Evolutionary conservation across 2,113 vertebrate species (phyloP), one percentile per base, ranked within the genome.

Genomic region (Phodopus roborovskii): DNA sequence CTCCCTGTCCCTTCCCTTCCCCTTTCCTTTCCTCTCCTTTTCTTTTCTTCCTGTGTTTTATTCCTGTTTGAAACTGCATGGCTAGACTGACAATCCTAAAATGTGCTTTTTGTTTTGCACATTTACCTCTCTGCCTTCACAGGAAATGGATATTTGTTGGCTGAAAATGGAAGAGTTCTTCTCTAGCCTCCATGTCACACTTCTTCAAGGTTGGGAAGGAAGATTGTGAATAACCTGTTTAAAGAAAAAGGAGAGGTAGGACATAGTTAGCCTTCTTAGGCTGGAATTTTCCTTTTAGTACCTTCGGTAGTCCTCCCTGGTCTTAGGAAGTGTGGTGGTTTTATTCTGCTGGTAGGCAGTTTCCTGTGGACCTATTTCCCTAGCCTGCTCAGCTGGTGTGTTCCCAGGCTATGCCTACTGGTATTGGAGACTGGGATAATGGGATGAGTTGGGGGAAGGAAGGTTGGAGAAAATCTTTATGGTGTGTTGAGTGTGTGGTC

Each of bases 61-160:
- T 90, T 93, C 84, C 77, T 93, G 73, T 68, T 78, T 64, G 81
- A 93, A 94, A 75, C 30, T 73, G 64, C 56, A 81, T 85, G 79
- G 42, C 92, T 92, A 71, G 84, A 95, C 75, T 1, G 77, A 91
- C 68, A 82, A 94, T 74, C 94, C 73, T 5, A 17, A 88, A 94
- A 94, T 71, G 62, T 13, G 30, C 81, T 94, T 97, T 97, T 97
- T 83, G 60, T 74, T 96, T 92, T 85, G 16, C 33, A 66, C 81
- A 95, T 94, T 96, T 95, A 94, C 42, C 96, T 94, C 39, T 90
- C 94, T 91, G 88, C 73, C 81, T 94, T 96, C 68, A 48, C 73
- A 84, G 94, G 81, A 94, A 97, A 94, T 88, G 68, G 64, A 68
- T 89, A 60, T 94, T 97, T 92, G 79, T 82, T 85, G 93, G 77